A percentile compares a stretch with the other conserved stretches of the same genome.
These are phyloP conservation scores for Enteromius viviparus DNA, from an alignment of 2,797 vertebrate species.

Conservation along the genomic window DNA sequence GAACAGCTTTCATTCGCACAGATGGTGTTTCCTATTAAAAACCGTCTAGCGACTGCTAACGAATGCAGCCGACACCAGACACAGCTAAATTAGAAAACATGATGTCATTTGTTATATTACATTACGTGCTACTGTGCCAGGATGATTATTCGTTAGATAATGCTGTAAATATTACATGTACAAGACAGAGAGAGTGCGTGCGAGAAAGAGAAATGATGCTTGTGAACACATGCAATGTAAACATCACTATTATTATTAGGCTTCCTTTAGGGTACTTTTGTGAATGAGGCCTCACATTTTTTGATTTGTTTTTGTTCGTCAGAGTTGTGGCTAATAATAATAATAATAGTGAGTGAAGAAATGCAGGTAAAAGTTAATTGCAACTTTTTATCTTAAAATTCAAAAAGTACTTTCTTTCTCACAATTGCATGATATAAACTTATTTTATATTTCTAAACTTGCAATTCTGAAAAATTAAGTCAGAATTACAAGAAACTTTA, in stretches of 20 bases:
- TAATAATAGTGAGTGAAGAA: neutral
- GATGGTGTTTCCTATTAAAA: conserved; percentile 76
- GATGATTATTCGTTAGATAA: conserved; percentile 67
- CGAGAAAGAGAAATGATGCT: neutral
- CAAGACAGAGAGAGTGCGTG: neutral
- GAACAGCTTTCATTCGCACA: conserved; percentile 69
- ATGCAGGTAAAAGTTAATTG: neutral
- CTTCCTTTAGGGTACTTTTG: neutral
- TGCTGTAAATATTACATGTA: conserved; percentile 61
- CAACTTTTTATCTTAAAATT: neutral
- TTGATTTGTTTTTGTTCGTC: neutral
- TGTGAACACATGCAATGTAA: conserved; percentile 6
- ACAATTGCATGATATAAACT: neutral
- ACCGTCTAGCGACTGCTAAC: conserved; percentile 62
- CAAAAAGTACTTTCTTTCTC: neutral
- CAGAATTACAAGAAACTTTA: neutral
- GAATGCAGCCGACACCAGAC: conserved; percentile 36
- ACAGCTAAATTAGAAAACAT: conserved; percentile 66
- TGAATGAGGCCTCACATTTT: neutral
- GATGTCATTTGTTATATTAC: conserved; percentile 55
- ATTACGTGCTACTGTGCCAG: conserved; percentile 37
- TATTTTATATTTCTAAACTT: neutral
- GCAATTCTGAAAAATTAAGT: neutral
- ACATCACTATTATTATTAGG: neutral
- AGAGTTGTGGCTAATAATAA: neutral